Evolutionary conservation across 2,888 invertebrate species (phyloP), one percentile per base, ranked within the genome.

Genomic region (Tipula vernalis): DNA sequence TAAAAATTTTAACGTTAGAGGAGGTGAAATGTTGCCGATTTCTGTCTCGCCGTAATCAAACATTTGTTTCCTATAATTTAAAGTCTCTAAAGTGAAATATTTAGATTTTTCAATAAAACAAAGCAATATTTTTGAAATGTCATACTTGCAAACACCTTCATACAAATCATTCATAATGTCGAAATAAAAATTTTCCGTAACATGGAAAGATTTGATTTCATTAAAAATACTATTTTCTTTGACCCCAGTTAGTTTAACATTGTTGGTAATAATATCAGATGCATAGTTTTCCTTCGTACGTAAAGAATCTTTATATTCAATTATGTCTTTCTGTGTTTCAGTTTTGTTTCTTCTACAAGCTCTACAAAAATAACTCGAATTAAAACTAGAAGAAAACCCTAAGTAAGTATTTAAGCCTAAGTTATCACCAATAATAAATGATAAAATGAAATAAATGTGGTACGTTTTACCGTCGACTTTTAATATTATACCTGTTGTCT

Each of bases 1-100:
- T 42, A 88, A 86, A 47, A 28, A 10, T 13, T 87, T 86, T 86
- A 88, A 88, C 86, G 86, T 87, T 86, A n/a, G n/a, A n/a, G n/a
- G n/a, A n/a, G n/a, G n/a, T n/a, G n/a, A n/a, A n/a, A n/a, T n/a
- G n/a, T n/a, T n/a, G n/a, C n/a, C n/a, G n/a, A n/a, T n/a, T n/a
- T n/a, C n/a, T n/a, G n/a, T n/a, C n/a, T n/a, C n/a, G n/a, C n/a
- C n/a, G n/a, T n/a, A n/a, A n/a, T n/a, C n/a, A n/a, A n/a, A n/a
- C n/a, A n/a, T n/a, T n/a, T 87, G 87, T 10, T 87, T 87, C 44
- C 87, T 86, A 39, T 87, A 85, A 47, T 87, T 88, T 84, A 88
- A 39, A 84, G 83, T 85, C 13, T 86, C 87, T 57, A 87, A 84
- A 36, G 86, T 36, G 85, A 86, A 88, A 87, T 86, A 86, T 57